phyloP scores from a whole-genome alignment of 1,140 invertebrate species.

The Hetaerina americana region DNA sequence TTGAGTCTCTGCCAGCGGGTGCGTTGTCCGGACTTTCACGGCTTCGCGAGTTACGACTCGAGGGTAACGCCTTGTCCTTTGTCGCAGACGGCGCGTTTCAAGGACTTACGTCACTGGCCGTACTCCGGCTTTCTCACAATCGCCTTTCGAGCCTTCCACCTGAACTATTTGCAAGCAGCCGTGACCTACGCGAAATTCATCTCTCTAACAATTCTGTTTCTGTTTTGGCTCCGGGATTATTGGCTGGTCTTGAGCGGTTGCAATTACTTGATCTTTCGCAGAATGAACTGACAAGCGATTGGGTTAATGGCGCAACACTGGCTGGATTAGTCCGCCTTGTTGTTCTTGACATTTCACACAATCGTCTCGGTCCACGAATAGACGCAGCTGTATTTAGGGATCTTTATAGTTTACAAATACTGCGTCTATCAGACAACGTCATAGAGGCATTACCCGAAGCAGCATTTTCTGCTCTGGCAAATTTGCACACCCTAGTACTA shows the following conservation, averaged over 20 bases:
- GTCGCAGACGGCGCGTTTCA: slow-evolving; percentile 70
- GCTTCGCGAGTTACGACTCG: slow-evolving; percentile 47
- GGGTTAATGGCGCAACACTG: slow-evolving; percentile 79
- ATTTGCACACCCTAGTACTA: slow-evolving; percentile 71
- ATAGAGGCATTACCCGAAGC: slow-evolving; percentile 68
- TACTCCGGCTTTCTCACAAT: slow-evolving; percentile 70
- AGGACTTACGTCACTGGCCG: slow-evolving; percentile 57
- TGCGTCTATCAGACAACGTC: slow-evolving; percentile 69
- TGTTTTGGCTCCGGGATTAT: slow-evolving; percentile 70
- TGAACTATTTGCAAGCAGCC: slow-evolving; percentile 65
- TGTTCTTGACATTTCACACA: slow-evolving; percentile 67
- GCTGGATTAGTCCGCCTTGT: slow-evolving; percentile 64
- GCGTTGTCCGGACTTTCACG: slow-evolving; percentile 56
- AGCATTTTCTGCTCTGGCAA: slow-evolving; percentile 64
- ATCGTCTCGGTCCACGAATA: slow-evolving; percentile 56
- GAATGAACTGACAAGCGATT: slow-evolving; percentile 74
- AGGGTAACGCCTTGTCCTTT: slow-evolving; percentile 55
- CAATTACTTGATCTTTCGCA: slow-evolving; percentile 68
- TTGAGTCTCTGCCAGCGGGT: slow-evolving; percentile 61
- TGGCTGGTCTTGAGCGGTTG: slow-evolving; percentile 66
- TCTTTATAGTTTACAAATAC: slow-evolving; percentile 63
- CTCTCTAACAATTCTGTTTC: slow-evolving; percentile 76
- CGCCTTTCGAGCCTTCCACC: slow-evolving; percentile 65
- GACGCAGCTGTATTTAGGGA: slow-evolving; percentile 68
- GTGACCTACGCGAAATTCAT: slow-evolving; percentile 68